A percentile compares a stretch with the other conserved stretches of the same genome.
phyloP scores from a whole-genome alignment of 2,888 invertebrate genomes.

The Diogma glabrata region DNA sequence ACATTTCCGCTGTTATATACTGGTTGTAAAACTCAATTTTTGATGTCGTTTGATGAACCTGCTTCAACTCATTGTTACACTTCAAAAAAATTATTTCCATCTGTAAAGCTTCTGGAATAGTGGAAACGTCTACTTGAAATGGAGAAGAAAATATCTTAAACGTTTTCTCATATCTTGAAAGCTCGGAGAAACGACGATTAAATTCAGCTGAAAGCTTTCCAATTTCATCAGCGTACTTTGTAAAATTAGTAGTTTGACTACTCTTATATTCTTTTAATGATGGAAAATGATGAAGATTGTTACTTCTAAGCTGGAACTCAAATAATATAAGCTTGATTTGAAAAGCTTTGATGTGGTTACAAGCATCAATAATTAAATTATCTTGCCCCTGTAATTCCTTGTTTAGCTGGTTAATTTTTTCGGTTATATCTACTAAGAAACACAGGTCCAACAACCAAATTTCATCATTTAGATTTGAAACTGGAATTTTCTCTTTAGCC shows the following conservation, averaged over 20 bases:
- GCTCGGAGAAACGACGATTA: neutral
- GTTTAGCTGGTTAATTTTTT: neutral
- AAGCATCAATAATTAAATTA: neutral
- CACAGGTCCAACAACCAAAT: neutral
- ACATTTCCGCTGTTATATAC: constrained; percentile 4
- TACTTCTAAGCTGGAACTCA: neutral
- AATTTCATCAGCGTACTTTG: constrained; percentile 1
- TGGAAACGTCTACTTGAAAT: constrained; percentile 4
- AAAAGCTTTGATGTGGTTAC: neutral
- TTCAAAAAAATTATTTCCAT: constrained; percentile 7
- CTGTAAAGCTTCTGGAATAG: constrained; percentile 1
- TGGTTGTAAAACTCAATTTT: constrained; percentile 8
- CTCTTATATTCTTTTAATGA: neutral
- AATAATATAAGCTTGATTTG: neutral
- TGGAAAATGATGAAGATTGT: neutral
- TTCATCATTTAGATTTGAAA: neutral
- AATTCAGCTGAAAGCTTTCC: no score
- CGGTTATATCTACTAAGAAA: neutral
- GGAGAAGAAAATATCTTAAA: constrained; percentile 1
- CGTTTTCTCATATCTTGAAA: constrained; percentile 8
- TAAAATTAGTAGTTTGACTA: neutral
- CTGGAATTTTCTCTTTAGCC: neutral
- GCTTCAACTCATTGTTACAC: constrained; percentile 5
- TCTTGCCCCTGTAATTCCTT: neutral
- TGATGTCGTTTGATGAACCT: neutral